phyloP scores from a whole-genome alignment of 1,140 invertebrate species.

The Asobara japonica region DNA sequence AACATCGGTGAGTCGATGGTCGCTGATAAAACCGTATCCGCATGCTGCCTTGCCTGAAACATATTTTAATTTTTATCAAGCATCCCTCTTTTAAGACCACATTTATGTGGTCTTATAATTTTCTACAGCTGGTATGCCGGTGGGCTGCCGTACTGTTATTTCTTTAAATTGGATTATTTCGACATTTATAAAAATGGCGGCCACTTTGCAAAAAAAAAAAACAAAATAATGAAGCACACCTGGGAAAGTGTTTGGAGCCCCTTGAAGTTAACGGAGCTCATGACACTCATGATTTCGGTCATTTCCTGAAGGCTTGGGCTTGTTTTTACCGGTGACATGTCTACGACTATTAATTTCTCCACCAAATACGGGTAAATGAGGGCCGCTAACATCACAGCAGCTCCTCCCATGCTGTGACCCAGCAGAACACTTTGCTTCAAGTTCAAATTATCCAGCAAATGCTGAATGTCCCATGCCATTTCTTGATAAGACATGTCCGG shows the following conservation, averaged over 20 bases:
- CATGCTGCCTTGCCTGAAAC: conserved; percentile 9
- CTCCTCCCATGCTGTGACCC: conserved; percentile 93
- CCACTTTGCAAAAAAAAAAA: no score
- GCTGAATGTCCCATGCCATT: conserved; percentile 78
- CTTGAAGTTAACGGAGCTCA: conserved; percentile 71
- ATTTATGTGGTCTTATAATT: conserved; percentile 69
- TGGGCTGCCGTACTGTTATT: no score
- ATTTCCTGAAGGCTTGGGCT: conserved; percentile 74
- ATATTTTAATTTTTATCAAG: not conserved
- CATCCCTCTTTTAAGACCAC: conserved; percentile 23
- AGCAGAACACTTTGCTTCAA: conserved; percentile 75
- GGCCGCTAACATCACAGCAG: conserved; percentile 82
- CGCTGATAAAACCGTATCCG: not conserved
- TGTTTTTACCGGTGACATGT: conserved; percentile 81
- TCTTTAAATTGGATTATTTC: no score
- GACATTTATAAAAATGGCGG: no score
- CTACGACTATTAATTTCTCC: conserved; percentile 83
- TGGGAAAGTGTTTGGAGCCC: conserved; percentile 72
- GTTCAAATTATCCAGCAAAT: conserved; percentile 72
- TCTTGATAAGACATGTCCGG: conserved; percentile 75
- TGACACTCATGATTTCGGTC: conserved; percentile 73
- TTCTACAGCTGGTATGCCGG: no score
- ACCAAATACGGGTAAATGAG: conserved; percentile 78
- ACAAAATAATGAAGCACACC: no score
- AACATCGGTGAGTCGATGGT: conserved; percentile 37